Conservation (phyloP, 2,113 vertebrate species). For the Ictalurus punctatus region DNA sequence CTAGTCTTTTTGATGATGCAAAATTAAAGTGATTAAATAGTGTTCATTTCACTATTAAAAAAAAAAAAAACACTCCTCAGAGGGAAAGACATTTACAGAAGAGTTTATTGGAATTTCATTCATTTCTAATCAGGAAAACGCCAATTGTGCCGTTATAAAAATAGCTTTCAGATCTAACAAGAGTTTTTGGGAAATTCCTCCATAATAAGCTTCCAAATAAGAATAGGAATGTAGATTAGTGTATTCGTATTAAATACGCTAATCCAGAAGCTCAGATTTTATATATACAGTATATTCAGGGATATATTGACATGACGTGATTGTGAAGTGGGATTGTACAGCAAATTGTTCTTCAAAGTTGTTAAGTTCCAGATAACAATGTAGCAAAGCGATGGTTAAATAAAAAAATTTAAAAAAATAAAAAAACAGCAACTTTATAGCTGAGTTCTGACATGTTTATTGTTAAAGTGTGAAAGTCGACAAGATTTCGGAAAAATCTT, state of each 20-base stretch:
- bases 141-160: background rate
- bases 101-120: background rate
- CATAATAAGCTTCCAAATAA: background rate
- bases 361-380: background rate
- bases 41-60: background rate
- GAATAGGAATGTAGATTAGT: background rate
- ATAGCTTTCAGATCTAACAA: background rate
- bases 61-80: background rate
- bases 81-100: background rate
- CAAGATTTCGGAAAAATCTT: background rate
- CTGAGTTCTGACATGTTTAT: background rate
- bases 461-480: background rate
- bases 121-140: background rate
- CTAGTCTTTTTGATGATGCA: background rate
- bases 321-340: background rate
- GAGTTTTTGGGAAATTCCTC: background rate
- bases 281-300: background rate
- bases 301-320: background rate
- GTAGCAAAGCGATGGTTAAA: background rate
- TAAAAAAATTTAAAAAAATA: too few species aligned
- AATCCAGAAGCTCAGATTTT: background rate
- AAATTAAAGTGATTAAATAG: background rate
- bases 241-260: background rate
- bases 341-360: background rate
- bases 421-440: background rate